Evolutionary conservation across 1,140 invertebrate genomes (phyloP).

Genomic region (Andrena cerasifolii): DNA sequence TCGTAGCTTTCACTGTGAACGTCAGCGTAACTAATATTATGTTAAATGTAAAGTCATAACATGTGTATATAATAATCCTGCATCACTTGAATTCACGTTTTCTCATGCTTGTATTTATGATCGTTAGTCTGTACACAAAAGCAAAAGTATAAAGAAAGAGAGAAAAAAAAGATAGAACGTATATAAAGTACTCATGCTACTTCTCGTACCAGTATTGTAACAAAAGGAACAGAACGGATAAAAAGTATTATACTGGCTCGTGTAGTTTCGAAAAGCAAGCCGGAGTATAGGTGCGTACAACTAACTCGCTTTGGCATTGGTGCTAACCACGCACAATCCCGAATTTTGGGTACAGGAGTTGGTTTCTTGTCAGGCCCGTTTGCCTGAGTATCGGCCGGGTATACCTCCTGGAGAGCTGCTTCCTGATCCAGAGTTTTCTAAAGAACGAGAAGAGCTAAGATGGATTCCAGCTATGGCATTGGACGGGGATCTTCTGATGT

Average conservation of each 20-base stretch:
- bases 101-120: constrained; percentile 46
- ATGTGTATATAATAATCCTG: constrained; percentile 26
- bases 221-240: constrained; percentile 39
- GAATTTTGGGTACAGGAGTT: constrained; percentile 82
- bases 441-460: constrained; percentile 93
- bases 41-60: constrained; percentile 5
- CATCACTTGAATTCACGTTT: constrained; percentile 28
- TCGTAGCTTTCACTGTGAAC: constrained; percentile 23
- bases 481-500: constrained; percentile 98
- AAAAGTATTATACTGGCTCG: constrained; percentile 45
- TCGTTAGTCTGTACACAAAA: constrained; percentile 41
- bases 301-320: constrained; percentile 79
- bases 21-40: constrained; percentile 15
- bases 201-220: constrained; percentile 47
- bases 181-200: constrained; percentile 46
- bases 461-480: constrained; percentile 96
- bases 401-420: constrained; percentile 85
- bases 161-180: too few relatives aligned
- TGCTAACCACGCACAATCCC: constrained; percentile 80
- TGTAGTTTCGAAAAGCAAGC: constrained; percentile 67
- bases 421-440: constrained; percentile 89
- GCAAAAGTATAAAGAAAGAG: too few relatives aligned
- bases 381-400: constrained; percentile 91
- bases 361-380: constrained; percentile 87
- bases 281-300: constrained; percentile 75